These are phyloP conservation scores for Coturnix japonica DNA, from an alignment of 2,113 vertebrate genomes.

Conservation along the genomic window DNA sequence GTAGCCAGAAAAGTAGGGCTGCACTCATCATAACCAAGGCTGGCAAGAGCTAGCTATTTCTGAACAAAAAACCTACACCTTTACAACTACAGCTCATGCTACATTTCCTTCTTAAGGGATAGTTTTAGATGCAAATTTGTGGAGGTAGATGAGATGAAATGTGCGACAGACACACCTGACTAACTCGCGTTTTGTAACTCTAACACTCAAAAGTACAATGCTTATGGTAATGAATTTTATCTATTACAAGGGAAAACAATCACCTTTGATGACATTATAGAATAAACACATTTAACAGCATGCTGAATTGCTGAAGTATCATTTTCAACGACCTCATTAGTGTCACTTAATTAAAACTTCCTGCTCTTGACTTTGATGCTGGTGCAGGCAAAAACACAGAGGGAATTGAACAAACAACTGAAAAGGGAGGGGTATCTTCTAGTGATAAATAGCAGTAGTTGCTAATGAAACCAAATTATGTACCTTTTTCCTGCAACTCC, in stretches of 20 bases:
- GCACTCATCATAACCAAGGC: background rate
- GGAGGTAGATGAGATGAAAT: conserved; percentile 71
- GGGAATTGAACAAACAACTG: conserved; percentile 89
- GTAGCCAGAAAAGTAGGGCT: conserved; percentile 7
- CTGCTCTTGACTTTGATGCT: conserved; percentile 94
- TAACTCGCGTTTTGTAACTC: conserved; percentile 76
- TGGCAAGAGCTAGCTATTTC: conserved; percentile 51
- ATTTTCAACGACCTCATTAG: conserved; percentile 94
- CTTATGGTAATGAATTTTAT: conserved; percentile 88
- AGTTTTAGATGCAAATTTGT: conserved; percentile 72
- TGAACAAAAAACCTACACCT: conserved; percentile 17
- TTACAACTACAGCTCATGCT: conserved; percentile 27
- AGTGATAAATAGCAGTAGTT: conserved; percentile 88
- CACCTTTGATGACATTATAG: conserved; percentile 90
- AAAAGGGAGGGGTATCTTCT: conserved; percentile 74
- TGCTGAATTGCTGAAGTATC: conserved; percentile 89
- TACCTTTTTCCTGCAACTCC: conserved; percentile 88
- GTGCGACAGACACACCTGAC: conserved; percentile 78
- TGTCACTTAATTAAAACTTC: conserved; percentile 96
- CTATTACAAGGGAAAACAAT: conserved; percentile 85
- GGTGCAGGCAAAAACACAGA: conserved; percentile 85
- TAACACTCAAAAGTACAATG: conserved; percentile 82
- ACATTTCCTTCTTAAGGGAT: conserved; percentile 66
- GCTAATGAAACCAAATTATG: conserved; percentile 92
- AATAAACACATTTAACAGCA: conserved; percentile 94